Conservation (phyloP, 2,797 vertebrate genomes). For the Falco rusticolus region DNA sequence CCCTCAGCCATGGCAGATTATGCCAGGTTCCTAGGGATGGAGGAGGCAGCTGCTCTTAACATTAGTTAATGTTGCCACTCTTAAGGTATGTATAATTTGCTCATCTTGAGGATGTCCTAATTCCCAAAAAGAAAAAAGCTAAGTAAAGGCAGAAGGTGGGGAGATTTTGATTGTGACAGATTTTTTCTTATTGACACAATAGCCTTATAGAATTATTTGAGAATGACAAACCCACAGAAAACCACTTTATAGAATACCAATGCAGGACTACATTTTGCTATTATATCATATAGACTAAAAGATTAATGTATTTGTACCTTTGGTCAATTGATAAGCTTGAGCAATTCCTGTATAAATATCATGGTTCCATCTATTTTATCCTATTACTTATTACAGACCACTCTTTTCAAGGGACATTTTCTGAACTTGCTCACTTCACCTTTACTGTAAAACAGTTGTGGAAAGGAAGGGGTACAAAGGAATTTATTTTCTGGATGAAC, state of each 20-base stretch:
- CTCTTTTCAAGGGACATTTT: neutral
- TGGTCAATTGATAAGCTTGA: neutral
- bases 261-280: neutral
- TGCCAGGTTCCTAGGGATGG: fast-evolving
- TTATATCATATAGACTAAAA: neutral
- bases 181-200: neutral
- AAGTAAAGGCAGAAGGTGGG: neutral
- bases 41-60: neutral
- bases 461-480: neutral
- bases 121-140: neutral
- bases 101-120: neutral
- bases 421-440: neutral
- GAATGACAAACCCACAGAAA: neutral
- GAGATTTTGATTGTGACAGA: neutral
- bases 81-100: neutral
- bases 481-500: neutral
- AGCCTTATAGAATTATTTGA: neutral
- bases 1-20: neutral
- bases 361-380: neutral
- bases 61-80: neutral
- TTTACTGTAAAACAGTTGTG: neutral
- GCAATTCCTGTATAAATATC: neutral
- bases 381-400: neutral
- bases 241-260: neutral
- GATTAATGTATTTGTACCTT: neutral